Conservation (phyloP, 2,113 vertebrate genomes). For the Tyrannus savana region DNA sequence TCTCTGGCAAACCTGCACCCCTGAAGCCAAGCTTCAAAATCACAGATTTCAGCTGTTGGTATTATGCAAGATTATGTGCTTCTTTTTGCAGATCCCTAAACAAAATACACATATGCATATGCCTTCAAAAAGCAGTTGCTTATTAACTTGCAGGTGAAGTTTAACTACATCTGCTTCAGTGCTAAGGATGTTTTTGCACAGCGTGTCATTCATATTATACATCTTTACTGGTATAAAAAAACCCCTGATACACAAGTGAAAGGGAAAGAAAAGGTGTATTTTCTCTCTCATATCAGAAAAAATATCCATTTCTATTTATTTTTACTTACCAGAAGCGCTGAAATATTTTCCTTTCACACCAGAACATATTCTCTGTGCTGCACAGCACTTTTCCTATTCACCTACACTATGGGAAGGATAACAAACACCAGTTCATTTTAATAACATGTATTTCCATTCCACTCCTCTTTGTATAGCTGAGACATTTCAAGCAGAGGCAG, state of each 20-base stretch:
- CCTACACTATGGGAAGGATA: background rate
- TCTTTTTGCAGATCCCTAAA: background rate
- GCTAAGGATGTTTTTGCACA: background rate
- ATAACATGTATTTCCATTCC: background rate
- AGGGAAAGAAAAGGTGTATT: background rate
- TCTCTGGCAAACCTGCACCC: background rate
- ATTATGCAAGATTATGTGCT: background rate
- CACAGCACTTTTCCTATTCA: background rate
- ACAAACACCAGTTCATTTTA: background rate
- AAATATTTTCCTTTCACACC: background rate
- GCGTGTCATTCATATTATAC: accelerated
- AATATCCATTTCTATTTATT: background rate
- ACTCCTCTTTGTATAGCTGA: background rate
- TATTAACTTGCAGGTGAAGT: background rate
- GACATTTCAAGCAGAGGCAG: background rate
- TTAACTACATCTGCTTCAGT: background rate
- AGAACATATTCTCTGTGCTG: background rate
- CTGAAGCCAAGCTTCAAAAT: background rate
- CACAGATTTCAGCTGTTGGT: background rate
- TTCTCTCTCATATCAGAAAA: background rate
- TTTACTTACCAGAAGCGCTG: background rate
- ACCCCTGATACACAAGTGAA: background rate
- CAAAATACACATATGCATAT: background rate
- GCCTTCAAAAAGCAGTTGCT: background rate
- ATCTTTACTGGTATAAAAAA: background rate